phyloP scores from a whole-genome alignment of 2,113 vertebrate species.

The Lontra canadensis region DNA sequence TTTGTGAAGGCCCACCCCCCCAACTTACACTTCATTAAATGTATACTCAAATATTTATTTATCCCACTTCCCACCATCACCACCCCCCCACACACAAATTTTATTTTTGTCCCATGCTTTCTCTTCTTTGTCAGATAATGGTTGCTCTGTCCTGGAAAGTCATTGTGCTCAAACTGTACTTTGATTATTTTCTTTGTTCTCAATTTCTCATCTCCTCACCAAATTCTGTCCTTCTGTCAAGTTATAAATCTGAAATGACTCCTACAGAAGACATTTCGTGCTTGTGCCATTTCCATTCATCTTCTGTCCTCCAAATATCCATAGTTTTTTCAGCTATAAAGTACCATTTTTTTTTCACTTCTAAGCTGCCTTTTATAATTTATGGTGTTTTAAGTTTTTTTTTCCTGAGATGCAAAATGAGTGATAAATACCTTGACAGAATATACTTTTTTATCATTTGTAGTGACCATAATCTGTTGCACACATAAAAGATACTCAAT shows the following conservation, averaged over 20 bases:
- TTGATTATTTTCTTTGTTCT: not conserved
- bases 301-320: not conserved
- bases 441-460: not conserved
- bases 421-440: not conserved
- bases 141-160: not conserved
- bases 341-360: not conserved
- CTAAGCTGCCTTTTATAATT: not conserved
- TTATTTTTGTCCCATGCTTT: not conserved
- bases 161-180: not conserved
- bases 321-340: not conserved
- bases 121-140: not conserved
- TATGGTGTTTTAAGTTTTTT: not conserved
- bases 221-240: not conserved
- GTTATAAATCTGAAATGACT: not conserved
- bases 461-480: not conserved
- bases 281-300: not conserved
- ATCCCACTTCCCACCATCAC: not conserved
- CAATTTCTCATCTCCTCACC: not conserved
- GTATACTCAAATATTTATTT: not conserved
- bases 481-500: not conserved
- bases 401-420: not conserved
- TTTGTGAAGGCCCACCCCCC: not conserved
- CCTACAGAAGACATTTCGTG: not conserved
- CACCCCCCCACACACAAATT: not conserved
- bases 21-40: not conserved